Conservation (phyloP, 2,888 invertebrate genomes). For the Crioceris asparagi region DNA sequence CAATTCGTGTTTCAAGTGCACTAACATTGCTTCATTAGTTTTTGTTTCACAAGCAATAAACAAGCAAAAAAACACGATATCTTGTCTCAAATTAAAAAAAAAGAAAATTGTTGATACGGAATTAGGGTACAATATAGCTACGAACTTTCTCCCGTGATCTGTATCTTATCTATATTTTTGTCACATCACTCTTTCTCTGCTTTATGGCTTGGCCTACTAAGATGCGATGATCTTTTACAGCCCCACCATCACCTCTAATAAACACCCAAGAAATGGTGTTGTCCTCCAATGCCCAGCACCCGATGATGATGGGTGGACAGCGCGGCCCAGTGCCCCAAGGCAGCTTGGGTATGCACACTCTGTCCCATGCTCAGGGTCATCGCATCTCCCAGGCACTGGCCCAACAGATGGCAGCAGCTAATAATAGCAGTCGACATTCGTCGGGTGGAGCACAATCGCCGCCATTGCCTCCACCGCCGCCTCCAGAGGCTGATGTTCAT, state of each 20-base stretch:
- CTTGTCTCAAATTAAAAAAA: too few species aligned
- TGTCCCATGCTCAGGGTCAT: slow-evolving; percentile 38
- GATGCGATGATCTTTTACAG: slow-evolving; percentile 37
- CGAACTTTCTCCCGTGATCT: too few species aligned
- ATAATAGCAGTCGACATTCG: slow-evolving; percentile 3
- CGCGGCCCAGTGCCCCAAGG: slow-evolving; percentile 36
- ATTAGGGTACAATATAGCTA: too few species aligned
- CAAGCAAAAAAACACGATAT: too few species aligned
- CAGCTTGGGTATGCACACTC: slow-evolving; percentile 39
- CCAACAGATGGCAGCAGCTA: slow-evolving; percentile 12
- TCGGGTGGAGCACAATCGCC: slow-evolving; percentile 60
- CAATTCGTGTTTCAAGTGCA: too few species aligned
- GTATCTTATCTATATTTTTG: too few species aligned
- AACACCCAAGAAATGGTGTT: slow-evolving; percentile 41
- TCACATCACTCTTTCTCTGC: neutral
- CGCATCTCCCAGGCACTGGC: slow-evolving; percentile 26
- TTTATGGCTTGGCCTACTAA: neutral
- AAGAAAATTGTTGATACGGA: too few species aligned
- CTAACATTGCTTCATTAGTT: too few species aligned
- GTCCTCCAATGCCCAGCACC: slow-evolving; percentile 24
- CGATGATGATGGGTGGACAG: slow-evolving; percentile 35
- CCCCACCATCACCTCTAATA: slow-evolving; percentile 74
- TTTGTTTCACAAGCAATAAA: too few species aligned
- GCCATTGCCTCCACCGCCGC: slow-evolving; percentile 80
- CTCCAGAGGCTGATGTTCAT: slow-evolving; percentile 64